These are phyloP conservation scores for Coptodon rendalli DNA, from an alignment of 2,113 vertebrate species.

Conservation along the genomic window DNA sequence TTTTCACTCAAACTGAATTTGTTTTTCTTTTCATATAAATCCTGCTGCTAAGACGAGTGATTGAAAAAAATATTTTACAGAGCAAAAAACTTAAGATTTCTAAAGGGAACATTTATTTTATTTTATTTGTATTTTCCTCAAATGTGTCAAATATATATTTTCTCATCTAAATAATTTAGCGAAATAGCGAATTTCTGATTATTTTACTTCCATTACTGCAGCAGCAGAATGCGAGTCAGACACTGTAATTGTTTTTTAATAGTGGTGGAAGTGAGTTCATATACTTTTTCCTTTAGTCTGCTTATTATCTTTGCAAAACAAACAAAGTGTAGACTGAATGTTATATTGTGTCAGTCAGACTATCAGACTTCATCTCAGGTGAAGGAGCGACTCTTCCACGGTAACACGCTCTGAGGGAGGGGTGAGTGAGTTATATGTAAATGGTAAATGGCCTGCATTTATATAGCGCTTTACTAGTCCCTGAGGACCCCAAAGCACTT, in stretches of 20 bases:
- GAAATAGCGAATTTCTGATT: not conserved
- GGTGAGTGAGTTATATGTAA: not conserved
- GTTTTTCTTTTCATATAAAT: not conserved
- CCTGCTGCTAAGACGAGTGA: not conserved
- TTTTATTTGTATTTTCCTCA: not conserved
- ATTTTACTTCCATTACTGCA: no score
- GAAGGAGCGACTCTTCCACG: not conserved
- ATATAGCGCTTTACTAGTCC: accelerated
- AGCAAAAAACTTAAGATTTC: not conserved
- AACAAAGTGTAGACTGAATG: not conserved
- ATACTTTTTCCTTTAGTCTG: not conserved
- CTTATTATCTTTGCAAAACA: not conserved
- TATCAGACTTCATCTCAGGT: not conserved
- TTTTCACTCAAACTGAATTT: not conserved
- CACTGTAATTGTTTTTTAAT: no score
- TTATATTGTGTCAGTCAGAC: not conserved
- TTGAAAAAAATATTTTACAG: not conserved
- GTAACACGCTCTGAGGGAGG: not conserved
- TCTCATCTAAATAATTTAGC: not conserved
- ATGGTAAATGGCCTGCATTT: not conserved
- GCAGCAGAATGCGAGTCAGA: no score
- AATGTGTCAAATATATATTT: not conserved
- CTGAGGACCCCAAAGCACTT: not conserved
- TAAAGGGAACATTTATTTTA: not conserved
- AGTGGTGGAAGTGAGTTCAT: no score